Conservation (phyloP, 1,140 invertebrate genomes). For the Aradophagus sp. region DNA sequence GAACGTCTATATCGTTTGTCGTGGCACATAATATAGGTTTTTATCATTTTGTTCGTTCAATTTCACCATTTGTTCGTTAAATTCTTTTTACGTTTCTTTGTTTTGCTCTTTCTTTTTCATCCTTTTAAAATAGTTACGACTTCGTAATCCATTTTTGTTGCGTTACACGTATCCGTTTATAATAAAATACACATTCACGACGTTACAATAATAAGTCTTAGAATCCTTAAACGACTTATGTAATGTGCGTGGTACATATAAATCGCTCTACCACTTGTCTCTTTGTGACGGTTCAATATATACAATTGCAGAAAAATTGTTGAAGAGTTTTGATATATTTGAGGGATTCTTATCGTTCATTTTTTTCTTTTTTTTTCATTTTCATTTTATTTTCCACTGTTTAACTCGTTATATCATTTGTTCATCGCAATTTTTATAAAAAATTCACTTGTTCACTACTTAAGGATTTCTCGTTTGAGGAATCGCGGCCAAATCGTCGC, state of each 20-base stretch:
- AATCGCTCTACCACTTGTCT: conserved; percentile 58
- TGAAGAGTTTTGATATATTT: conserved; percentile 69
- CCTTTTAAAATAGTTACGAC: conserved; percentile 59
- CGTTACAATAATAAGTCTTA: conserved; percentile 65
- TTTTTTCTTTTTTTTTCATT: conserved; percentile 2
- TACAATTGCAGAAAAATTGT: conserved; percentile 66
- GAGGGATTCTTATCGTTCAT: conserved; percentile 23
- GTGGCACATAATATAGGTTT: no score
- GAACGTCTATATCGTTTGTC: no score
- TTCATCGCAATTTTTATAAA: conserved; percentile 46
- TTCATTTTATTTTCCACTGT: background rate
- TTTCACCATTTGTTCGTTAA: conserved; percentile 50
- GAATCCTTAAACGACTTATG: conserved; percentile 61
- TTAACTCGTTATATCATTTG: conserved; percentile 9
- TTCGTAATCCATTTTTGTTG: conserved; percentile 58
- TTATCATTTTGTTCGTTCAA: no score
- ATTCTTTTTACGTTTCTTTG: conserved; percentile 45
- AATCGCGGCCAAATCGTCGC: background rate
- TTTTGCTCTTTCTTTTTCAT: no score
- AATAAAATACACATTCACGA: conserved; percentile 73
- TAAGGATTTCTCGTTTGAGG: conserved; percentile 8
- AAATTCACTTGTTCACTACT: conserved; percentile 37
- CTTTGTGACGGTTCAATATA: conserved; percentile 58
- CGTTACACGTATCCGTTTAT: conserved; percentile 63
- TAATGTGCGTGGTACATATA: conserved; percentile 63